phyloP scores from a whole-genome alignment of 2,113 vertebrate species.

The Isurus oxyrinchus region DNA sequence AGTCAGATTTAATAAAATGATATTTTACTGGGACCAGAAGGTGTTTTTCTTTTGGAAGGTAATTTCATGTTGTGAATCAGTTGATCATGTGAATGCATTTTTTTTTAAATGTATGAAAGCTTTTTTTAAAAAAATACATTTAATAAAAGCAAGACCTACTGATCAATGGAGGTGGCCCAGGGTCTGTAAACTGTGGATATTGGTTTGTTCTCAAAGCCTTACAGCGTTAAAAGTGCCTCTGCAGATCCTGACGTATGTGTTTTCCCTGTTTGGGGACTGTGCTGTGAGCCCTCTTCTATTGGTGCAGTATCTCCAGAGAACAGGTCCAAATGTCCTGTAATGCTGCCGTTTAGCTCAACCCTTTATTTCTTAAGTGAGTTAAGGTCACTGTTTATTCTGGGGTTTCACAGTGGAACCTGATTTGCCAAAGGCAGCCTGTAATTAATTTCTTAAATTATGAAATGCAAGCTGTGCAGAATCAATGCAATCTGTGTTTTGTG shows the following conservation, averaged over 20 bases:
- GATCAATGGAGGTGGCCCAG: neutral
- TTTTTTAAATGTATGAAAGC: neutral
- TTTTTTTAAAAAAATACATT: neutral
- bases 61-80: neutral
- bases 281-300: neutral
- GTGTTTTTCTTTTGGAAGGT: neutral
- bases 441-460: constrained; percentile 16
- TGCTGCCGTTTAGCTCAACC: neutral
- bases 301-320: constrained; percentile 9
- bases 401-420: neutral
- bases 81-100: neutral
- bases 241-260: constrained; percentile 17
- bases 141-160: neutral
- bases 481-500: constrained; percentile 39
- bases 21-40: constrained; percentile 17
- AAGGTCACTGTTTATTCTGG: neutral
- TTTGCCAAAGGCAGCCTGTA: constrained; percentile 16
- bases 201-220: neutral
- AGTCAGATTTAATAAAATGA: neutral
- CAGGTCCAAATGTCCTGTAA: neutral
- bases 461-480: constrained; percentile 40
- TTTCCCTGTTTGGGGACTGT: neutral
- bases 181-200: neutral
- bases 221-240: neutral
- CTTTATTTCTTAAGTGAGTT: neutral